Evolutionary conservation across 2,888 invertebrate genomes (phyloP), one percentile per base, ranked within the genome.

Genomic region (Drosophila paracracens): DNA sequence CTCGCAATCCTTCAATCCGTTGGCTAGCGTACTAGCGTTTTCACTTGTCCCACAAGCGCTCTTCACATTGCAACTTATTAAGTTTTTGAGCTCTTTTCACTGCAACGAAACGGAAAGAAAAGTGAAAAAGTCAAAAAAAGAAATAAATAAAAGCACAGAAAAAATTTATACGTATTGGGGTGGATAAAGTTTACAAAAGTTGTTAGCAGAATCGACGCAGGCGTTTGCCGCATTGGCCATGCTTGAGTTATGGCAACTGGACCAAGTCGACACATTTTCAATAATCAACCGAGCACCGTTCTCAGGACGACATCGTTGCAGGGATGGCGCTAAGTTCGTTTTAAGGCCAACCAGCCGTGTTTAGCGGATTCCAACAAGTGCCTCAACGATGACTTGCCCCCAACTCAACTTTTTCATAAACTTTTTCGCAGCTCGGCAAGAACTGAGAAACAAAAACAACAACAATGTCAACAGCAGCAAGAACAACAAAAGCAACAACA

Each of bases 11-110:
- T 46, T 46, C 46, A 46, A 21, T 16, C 27, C 13, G 18, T 62
- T 48, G 64, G 67, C 66, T 46, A 43, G 53, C 35, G 35, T 64
- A 63, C 73, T 57, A 43, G 29, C 70, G 67, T 73, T 81, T 75
- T 82, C 78, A 80, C 78, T 79, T 77, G 70, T 66, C 74, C 67
- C 67, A 62, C 65, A 64, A 84, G 75, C 74, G 72, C 82, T 75
- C 88, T 85, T 85, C 85, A 88, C 89, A 82, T 88, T 88, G 89
- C 88, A 89, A 85, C 89, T 85, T 88, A 82, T 83, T 87, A 75
- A 88, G 90, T 76, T 76, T 70, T 62, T 73, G 53, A 69, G 71
- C 70, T 66, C 65, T 46, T 52, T 64, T 65, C 69, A 62, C 89
- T 88, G 82, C 85, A 88, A 89, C 66, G 62, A 76, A 66, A 74